phyloP scores from a whole-genome alignment of 2,113 vertebrate genomes.

The Saccopteryx bilineata region DNA sequence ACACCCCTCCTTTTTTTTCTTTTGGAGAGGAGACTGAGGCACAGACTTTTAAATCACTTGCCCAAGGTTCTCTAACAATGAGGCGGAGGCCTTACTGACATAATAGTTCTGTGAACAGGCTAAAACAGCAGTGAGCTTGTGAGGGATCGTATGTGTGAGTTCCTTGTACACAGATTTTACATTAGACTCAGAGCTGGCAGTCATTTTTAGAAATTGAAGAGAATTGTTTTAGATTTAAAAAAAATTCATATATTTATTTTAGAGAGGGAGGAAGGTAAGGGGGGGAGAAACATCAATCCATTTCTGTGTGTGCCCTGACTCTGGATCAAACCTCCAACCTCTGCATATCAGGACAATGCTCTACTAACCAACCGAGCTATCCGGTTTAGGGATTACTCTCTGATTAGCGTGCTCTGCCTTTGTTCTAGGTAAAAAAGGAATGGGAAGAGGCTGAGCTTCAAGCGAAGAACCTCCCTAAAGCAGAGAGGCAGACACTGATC shows the following conservation, averaged over 20 bases:
- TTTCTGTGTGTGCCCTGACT: too few species aligned
- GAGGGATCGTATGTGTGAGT: not conserved
- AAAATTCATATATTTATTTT: too few species aligned
- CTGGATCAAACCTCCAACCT: too few species aligned
- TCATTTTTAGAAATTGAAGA: constrained; percentile 44
- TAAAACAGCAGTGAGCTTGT: not conserved
- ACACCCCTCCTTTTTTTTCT: not conserved
- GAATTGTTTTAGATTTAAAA: not conserved
- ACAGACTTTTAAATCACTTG: constrained; percentile 25
- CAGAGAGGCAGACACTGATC: constrained; percentile 96
- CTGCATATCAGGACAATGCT: too few species aligned
- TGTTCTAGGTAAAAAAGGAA: constrained; percentile 95
- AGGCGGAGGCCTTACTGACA: not conserved
- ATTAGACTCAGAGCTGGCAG: not conserved
- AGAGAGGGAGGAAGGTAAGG: too few species aligned
- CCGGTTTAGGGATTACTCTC: not conserved
- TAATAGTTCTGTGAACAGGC: not conserved
- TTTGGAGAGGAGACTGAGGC: not conserved
- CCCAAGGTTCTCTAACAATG: not conserved
- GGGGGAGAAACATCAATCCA: too few species aligned
- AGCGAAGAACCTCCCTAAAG: constrained; percentile 97
- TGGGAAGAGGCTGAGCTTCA: constrained; percentile 98
- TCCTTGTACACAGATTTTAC: constrained; percentile 6
- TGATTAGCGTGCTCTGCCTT: constrained; percentile 22
- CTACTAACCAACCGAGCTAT: too few species aligned